Percentiles rank a stretch among this genome's conserved stretches.
Conservation (phyloP, 2,888 invertebrate genomes). For the Drosophila differens region DNA sequence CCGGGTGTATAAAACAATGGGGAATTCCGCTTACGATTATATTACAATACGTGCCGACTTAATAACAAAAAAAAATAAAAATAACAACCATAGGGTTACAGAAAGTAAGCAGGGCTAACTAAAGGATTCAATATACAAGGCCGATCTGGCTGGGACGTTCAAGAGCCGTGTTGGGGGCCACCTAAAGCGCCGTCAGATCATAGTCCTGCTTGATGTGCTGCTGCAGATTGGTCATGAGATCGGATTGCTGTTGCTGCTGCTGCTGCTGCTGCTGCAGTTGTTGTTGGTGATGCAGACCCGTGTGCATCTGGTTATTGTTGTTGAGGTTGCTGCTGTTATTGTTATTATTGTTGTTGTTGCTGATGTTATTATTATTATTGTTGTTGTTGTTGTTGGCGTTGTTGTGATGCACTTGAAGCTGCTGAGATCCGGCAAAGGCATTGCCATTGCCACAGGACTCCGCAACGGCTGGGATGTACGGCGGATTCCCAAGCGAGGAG, state of each 20-base stretch:
- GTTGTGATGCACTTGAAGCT: constrained; percentile 60
- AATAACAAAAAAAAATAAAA: neutral
- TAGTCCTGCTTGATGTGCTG: constrained; percentile 93
- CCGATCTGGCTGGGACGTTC: neutral
- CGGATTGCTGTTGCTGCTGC: constrained; percentile 77
- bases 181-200: constrained; percentile 92
- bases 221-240: constrained; percentile 83
- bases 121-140: constrained; percentile 59
- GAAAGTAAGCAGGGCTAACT: constrained; percentile 47
- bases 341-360: constrained; percentile 51
- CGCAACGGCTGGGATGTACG: constrained; percentile 84
- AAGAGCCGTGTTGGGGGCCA: neutral
- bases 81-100: constrained; percentile 9
- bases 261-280: constrained; percentile 70
- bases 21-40: constrained; percentile 18
- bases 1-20: constrained; percentile 40
- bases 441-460: constrained; percentile 78
- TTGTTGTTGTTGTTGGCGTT: constrained; percentile 43
- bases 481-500: constrained; percentile 84
- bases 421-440: constrained; percentile 78
- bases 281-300: constrained; percentile 57
- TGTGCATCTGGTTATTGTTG: constrained; percentile 84
- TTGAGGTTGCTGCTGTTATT: constrained; percentile 56
- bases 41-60: constrained; percentile 32
- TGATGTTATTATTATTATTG: constrained; percentile 47